Conservation (phyloP, 1,140 invertebrate species). For the Micrasema minimum region DNA sequence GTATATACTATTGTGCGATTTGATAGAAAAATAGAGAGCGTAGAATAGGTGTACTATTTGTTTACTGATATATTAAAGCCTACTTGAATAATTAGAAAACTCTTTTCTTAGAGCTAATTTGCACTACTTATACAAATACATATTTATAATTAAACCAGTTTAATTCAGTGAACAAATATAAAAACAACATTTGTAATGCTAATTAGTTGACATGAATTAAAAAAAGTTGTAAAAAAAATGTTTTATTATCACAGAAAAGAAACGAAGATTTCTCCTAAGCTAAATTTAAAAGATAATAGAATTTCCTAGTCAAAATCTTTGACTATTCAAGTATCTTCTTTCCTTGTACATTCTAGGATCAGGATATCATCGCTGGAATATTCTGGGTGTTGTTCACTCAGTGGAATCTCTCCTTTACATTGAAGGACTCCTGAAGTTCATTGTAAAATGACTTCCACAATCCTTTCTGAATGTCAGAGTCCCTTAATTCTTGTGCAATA, state of each 20-base stretch:
- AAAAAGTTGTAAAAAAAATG: conserved; percentile 11
- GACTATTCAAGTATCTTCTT: conserved; percentile 20
- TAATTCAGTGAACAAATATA: too few relatives aligned
- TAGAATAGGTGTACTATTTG: too few relatives aligned
- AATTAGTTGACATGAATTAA: background rate
- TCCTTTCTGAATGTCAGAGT: conserved; percentile 44
- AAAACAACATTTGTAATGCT: too few relatives aligned
- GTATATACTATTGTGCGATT: too few relatives aligned
- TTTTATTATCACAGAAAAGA: conserved; percentile 40
- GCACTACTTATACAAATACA: too few relatives aligned
- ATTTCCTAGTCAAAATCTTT: too few relatives aligned
- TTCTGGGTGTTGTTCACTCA: conserved; percentile 42
- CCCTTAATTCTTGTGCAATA: conserved; percentile 47
- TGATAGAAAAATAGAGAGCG: too few relatives aligned
- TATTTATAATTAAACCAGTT: too few relatives aligned
- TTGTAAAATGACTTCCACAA: conserved; percentile 47
- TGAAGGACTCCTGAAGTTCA: conserved; percentile 36
- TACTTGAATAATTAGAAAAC: too few relatives aligned
- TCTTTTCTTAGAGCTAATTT: too few relatives aligned
- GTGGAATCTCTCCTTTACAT: conserved; percentile 32
- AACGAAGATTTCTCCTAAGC: conserved; percentile 3
- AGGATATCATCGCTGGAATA: conserved; percentile 51
- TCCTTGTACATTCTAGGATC: conserved; percentile 39
- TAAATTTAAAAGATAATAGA: too few relatives aligned
- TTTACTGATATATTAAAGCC: too few relatives aligned